Conservation (phyloP, 2,797 vertebrate species). For the Falco rusticolus region DNA sequence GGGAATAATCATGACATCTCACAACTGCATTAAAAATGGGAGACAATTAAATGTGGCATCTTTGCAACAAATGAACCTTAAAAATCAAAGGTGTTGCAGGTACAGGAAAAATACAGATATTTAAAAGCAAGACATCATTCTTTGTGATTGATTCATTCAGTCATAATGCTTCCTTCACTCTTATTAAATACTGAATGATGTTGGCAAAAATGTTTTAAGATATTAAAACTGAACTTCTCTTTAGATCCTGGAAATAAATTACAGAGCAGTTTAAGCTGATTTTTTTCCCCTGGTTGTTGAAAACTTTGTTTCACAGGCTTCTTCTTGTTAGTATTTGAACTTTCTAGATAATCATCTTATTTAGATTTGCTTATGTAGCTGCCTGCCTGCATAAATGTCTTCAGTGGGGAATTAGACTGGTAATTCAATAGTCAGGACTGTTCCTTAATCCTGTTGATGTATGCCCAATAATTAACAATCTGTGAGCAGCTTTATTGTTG, state of each 20-base stretch:
- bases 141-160: neutral
- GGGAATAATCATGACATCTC: neutral
- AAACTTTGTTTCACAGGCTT: neutral
- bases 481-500: conserved; percentile 45
- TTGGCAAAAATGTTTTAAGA: neutral
- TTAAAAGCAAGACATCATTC: neutral
- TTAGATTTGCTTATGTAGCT: conserved; percentile 60
- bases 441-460: conserved; percentile 38
- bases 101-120: neutral
- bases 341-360: conserved; percentile 6
- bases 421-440: conserved; percentile 31
- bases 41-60: neutral
- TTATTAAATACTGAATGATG: neutral
- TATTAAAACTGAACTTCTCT: neutral
- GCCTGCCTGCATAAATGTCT: neutral
- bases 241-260: neutral
- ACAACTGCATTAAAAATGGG: neutral
- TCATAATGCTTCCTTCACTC: neutral
- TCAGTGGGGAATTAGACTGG: conserved; percentile 39
- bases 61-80: neutral
- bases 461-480: conserved; percentile 57
- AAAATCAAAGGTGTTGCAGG: neutral
- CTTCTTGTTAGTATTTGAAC: neutral
- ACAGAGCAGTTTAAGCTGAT: neutral
- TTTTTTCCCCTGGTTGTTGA: neutral